Evolutionary conservation across 2,888 invertebrate species (phyloP), one percentile per base, ranked within the genome.

Genomic region (Axea sp.): DNA sequence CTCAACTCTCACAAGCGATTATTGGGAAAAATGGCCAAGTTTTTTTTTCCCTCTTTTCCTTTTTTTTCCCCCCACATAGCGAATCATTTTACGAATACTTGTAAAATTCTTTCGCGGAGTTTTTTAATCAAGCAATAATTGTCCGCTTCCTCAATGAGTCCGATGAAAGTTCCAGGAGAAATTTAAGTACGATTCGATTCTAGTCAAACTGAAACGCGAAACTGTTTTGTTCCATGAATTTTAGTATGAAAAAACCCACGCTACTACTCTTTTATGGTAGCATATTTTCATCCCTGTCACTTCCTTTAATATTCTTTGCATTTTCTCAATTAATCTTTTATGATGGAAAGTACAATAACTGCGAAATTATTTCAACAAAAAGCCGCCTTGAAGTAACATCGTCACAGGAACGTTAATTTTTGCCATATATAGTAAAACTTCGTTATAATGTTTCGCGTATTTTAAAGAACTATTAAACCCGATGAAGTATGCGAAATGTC

Each of bases 81-180:
- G 28, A 59, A 53, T 51, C 37, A 31, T 26, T 67, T 60, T 51
- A 26, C 43, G 12, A 22, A 41, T 41, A 35, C 67, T 28, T 43
- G 51, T 31, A 43, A 51, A 68, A 59, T 51, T 49, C 68, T 9
- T 12, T 15, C 14, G 5, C 14, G 31, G 7, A 12, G 17, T 60
- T 68, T 68, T 43, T 51, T 37, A 33, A 59, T 49, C 59, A 15
- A 19, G 43, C 51, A 0, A 37, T 68, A 68, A 68, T 68, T 60
- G 51, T 68, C 24, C 51, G 45, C 51, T 68, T 68, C 68, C 68
- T 68, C 68, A 68, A 43, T 37, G 57, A 30, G 7, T 28, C 11
- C 30, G 59, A 60, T 60, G 68, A 68, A 68, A 68, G 68, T 68
- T 51, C 11, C 28, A 43, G 12, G 68, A 60, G 68, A 67, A 57